phyloP scores from a whole-genome alignment of 1,140 invertebrate genomes.

The Magallana angulata region DNA sequence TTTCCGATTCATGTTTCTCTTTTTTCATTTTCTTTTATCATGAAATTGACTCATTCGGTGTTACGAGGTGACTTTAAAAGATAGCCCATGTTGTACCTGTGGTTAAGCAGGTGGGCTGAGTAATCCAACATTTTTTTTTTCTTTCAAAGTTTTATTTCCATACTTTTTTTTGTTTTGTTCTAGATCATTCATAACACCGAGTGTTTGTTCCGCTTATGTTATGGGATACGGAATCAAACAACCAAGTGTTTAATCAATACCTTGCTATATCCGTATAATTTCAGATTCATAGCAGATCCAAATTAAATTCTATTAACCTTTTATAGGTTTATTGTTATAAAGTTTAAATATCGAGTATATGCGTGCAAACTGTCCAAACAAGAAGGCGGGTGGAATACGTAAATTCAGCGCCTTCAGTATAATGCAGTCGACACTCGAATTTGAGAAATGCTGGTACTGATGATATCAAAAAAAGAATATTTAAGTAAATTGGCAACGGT shows the following conservation, averaged over 20 bases:
- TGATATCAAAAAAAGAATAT: constrained; percentile 7
- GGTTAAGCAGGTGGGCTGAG: background rate
- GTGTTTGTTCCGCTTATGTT: constrained; percentile 23
- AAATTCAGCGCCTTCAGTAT: background rate
- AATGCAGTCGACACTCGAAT: background rate
- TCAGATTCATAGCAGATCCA: background rate
- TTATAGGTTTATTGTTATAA: background rate
- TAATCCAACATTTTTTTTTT: background rate
- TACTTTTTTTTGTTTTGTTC: background rate
- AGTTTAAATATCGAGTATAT: background rate
- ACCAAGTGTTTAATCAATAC: background rate
- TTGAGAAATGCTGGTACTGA: constrained; percentile 12
- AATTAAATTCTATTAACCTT: background rate
- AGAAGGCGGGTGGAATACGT: background rate
- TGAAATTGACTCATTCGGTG: constrained; percentile 5
- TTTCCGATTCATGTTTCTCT: constrained; percentile 4
- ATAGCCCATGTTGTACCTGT: background rate
- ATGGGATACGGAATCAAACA: background rate
- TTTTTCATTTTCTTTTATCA: background rate
- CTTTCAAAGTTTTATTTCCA: background rate
- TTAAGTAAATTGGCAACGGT: background rate
- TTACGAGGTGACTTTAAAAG: background rate
- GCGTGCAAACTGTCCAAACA: background rate
- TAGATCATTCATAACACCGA: background rate
- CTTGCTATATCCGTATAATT: background rate